These are phyloP conservation scores for Diabrotica virgifera DNA, from an alignment of 1,140 invertebrate species.

Conservation along the genomic window DNA sequence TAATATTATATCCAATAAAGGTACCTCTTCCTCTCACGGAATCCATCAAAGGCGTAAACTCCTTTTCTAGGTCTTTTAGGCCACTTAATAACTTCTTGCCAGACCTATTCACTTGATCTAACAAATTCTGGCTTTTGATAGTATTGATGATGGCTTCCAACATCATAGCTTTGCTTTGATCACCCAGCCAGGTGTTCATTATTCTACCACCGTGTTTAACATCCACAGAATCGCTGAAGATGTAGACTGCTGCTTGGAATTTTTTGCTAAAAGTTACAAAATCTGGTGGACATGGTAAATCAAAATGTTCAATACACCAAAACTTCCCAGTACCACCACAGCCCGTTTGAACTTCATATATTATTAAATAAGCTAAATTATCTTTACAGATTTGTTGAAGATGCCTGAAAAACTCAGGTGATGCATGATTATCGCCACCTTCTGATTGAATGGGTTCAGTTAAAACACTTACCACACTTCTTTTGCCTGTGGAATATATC, in stretches of 20 bases:
- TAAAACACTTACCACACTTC: conserved; percentile 70
- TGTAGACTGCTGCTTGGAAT: conserved; percentile 95
- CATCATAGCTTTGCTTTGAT: conserved; percentile 90
- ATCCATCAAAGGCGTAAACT: conserved; percentile 71
- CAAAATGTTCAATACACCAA: conserved; percentile 97
- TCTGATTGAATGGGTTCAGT: conserved; percentile 97
- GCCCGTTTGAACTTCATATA: conserved; percentile 99
- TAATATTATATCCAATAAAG: conserved; percentile 82
- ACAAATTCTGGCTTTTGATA: conserved; percentile 78
- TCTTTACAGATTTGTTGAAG: conserved; percentile 81
- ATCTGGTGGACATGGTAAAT: conserved; percentile 82
- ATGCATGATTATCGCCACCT: conserved; percentile 92
- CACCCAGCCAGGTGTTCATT: conserved; percentile 99
- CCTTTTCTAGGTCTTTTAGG: conserved; percentile 66
- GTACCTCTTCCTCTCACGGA: conserved; percentile 88
- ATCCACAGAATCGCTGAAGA: conserved; percentile 67
- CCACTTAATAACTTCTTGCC: conserved; percentile 76
- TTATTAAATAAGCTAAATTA: conserved; percentile 67
- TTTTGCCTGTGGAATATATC: neutral
- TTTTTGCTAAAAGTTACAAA: conserved; percentile 98
- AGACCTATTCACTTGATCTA: conserved; percentile 70
- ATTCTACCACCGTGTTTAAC: conserved; percentile 80
- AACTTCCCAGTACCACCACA: conserved; percentile 96
- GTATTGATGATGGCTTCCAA: conserved; percentile 83
- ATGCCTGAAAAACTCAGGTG: conserved; percentile 81